A percentile compares a stretch with the other conserved stretches of the same genome.
Evolutionary conservation across 2,113 vertebrate genomes (phyloP).

Genomic region (Ceyx cyanopectus): DNA sequence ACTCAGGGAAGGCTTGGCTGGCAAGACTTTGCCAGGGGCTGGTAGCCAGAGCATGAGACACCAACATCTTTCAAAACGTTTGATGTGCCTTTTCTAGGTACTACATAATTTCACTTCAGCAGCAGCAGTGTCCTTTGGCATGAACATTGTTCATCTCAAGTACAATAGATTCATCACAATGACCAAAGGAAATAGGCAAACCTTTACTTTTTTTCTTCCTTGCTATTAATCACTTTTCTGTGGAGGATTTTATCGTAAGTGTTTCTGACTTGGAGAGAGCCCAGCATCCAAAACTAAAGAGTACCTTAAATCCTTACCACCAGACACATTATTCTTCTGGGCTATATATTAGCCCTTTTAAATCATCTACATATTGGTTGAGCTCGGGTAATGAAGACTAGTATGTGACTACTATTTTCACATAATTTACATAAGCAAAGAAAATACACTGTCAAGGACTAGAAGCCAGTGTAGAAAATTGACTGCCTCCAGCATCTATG

Average conservation of each 20-base stretch:
- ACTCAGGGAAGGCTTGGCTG: neutral
- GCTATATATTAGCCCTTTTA: neutral
- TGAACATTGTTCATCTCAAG: neutral
- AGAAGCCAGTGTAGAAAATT: neutral
- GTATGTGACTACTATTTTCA: neutral
- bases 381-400: neutral
- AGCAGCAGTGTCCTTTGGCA: neutral
- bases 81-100: neutral
- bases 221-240: neutral
- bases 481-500: neutral
- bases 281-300: neutral
- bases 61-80: accelerated
- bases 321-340: neutral
- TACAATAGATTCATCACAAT: neutral
- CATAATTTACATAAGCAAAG: neutral
- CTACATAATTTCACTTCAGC: neutral
- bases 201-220: neutral
- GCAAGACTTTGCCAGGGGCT: accelerated
- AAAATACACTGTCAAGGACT: neutral
- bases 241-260: neutral
- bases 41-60: neutral
- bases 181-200: neutral
- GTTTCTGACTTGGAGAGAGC: neutral
- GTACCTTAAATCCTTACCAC: neutral
- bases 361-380: neutral